Conservation (phyloP, 2,888 invertebrate species). For the Plutella xylostella region DNA sequence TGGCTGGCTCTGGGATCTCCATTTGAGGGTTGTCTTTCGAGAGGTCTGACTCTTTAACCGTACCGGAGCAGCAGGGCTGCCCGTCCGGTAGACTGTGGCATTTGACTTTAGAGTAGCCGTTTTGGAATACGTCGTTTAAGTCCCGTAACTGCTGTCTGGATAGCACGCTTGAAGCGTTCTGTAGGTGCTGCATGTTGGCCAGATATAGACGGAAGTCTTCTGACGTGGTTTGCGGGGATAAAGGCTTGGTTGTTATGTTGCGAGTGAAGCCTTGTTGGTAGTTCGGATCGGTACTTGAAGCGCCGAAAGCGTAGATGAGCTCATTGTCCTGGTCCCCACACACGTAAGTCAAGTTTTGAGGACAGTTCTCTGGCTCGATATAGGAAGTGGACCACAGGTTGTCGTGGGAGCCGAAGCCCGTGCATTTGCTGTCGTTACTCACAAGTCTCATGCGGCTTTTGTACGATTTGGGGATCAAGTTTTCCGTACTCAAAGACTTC, state of each 20-base stretch:
- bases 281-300: slow-evolving; percentile 49
- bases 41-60: slow-evolving; percentile 33
- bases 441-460: slow-evolving; percentile 44
- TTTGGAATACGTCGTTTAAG: slow-evolving; percentile 69
- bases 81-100: slow-evolving; percentile 40
- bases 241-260: slow-evolving; percentile 73
- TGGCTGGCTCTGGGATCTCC: slow-evolving; percentile 41
- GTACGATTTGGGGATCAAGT: slow-evolving; percentile 64
- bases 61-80: slow-evolving; percentile 43
- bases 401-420: slow-evolving; percentile 60
- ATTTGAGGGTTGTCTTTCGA: slow-evolving; percentile 46
- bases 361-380: slow-evolving; percentile 44
- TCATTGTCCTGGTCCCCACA: slow-evolving; percentile 63
- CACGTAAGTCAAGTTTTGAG: slow-evolving; percentile 52
- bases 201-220: slow-evolving; percentile 79
- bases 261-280: slow-evolving; percentile 51
- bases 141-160: slow-evolving; percentile 71
- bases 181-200: slow-evolving; percentile 79
- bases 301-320: slow-evolving; percentile 59
- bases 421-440: slow-evolving; percentile 35
- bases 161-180: slow-evolving; percentile 76
- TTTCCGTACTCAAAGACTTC: slow-evolving; percentile 73
- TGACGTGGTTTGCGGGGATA: slow-evolving; percentile 74
- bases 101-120: slow-evolving; percentile 59
- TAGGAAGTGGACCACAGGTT: slow-evolving; percentile 62